phyloP scores from a whole-genome alignment of 2,113 vertebrate species.

The Corvus hawaiiensis region DNA sequence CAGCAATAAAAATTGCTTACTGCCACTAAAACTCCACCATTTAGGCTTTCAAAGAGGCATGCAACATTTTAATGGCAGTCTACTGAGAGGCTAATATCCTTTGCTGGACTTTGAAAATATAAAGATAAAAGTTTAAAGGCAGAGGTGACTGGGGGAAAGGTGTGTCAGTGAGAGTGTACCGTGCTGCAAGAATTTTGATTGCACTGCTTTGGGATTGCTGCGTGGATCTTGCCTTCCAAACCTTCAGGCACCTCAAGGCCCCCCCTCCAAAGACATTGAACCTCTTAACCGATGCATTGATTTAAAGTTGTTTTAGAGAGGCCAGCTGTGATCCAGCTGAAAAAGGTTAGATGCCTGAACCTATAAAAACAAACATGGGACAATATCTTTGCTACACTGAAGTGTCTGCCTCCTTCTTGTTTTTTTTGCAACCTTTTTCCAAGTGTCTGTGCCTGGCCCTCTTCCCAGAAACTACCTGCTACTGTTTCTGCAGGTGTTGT shows the following conservation, averaged over 20 bases:
- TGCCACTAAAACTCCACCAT: background rate
- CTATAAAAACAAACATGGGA: slow-evolving; percentile 15
- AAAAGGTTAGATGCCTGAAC: slow-evolving; percentile 30
- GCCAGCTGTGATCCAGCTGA: background rate
- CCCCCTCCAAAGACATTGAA: background rate
- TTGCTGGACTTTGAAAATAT: slow-evolving; percentile 24
- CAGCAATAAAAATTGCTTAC: background rate
- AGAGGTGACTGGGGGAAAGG: slow-evolving; percentile 21
- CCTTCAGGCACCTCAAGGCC: background rate
- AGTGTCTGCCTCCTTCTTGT: background rate
- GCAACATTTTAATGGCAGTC: slow-evolving; percentile 3
- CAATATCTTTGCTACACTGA: background rate
- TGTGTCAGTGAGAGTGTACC: background rate
- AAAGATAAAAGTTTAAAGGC: slow-evolving; percentile 20
- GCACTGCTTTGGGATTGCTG: background rate
- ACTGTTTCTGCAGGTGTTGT: background rate
- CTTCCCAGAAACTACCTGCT: background rate
- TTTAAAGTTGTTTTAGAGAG: slow-evolving; percentile 32
- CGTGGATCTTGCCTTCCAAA: slow-evolving; percentile 9
- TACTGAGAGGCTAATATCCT: background rate
- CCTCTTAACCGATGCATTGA: slow-evolving; percentile 37
- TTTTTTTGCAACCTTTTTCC: background rate
- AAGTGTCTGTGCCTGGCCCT: background rate
- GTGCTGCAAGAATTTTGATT: slow-evolving; percentile 11
- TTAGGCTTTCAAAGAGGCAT: background rate